Base-by-base conservation (phyloP, 2,888 invertebrate species). In the Lithophane leautieri region DNA sequence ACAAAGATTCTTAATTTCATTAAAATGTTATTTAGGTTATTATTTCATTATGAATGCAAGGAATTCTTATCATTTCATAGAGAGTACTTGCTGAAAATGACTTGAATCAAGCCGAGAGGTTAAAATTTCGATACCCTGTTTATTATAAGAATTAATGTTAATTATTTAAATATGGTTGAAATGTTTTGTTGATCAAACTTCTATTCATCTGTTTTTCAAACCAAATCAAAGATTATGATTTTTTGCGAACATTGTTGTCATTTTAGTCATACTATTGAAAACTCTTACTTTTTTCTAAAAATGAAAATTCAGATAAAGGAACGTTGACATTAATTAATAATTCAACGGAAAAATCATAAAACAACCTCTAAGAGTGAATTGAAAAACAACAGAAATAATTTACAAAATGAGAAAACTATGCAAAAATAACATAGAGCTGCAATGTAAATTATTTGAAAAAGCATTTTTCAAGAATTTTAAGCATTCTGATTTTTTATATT, bases 401-500 rank as follows among this genome's bases (percentile, higher is more conserved):
- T 14, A 19, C 40, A 52, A 82, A 70, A 82, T 65, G 40, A 58
- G 14, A 58, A 67, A 62, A 52, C 34, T 22, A 52, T 67, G 50
- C 19, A 62, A 63, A 76, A 66, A 22, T 44, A 44, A 22, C 40
- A 16, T 22, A 47, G n/a, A 70, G 47, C 34, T 70, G 60, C 34
- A 61, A 44, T 58, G 14, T 44, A 47, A 62, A 58, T 82, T 52
- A 58, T 67, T 75, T 25, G 25, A 34, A 58, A 54, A 50, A 63
- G 2, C 28, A 52, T 71, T 58, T 54, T 70, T 67, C 25, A 54
- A 25, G 50, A 68, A 52, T 34, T 34, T 34, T 6, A 34, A 47
- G 52, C 62, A 54, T 63, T 78, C 22, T 44, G 58, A 61, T 60
- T 68, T 76, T 60, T 63, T 25, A 76, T 69, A 75, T 75, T 76